A percentile compares a stretch with the other conserved stretches of the same genome.
Evolutionary conservation across 2,113 vertebrate genomes (phyloP).

Genomic region (Chitala chitala): DNA sequence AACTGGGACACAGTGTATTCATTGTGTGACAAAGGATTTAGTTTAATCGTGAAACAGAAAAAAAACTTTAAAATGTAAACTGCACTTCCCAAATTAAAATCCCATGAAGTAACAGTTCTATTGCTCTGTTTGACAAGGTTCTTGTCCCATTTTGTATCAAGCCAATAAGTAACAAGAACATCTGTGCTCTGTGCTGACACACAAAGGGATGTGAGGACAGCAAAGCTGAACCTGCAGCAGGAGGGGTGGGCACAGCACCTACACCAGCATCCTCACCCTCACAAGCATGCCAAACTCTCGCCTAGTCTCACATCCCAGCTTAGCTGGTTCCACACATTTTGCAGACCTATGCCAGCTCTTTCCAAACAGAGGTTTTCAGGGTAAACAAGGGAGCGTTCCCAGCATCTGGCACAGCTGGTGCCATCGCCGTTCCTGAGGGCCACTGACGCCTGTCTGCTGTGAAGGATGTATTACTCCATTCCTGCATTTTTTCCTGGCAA

Average conservation of each 20-base stretch:
- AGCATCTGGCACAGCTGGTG: slow-evolving; percentile 22
- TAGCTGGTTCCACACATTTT: not conserved
- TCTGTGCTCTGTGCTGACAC: too few relatives aligned
- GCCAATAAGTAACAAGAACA: too few relatives aligned
- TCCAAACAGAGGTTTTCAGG: slow-evolving; percentile 30
- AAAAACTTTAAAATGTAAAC: too few relatives aligned
- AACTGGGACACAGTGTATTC: too few relatives aligned
- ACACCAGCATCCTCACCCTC: not conserved
- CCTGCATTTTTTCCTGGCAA: not conserved
- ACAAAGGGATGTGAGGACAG: not conserved
- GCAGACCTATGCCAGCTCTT: not conserved
- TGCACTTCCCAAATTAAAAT: too few relatives aligned
- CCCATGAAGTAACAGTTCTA: too few relatives aligned
- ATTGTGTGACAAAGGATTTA: too few relatives aligned
- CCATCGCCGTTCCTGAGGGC: not conserved
- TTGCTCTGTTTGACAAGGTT: too few relatives aligned
- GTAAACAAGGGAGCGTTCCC: not conserved
- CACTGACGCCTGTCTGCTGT: slow-evolving; percentile 13
- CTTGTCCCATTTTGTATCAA: too few relatives aligned
- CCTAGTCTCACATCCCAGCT: not conserved
- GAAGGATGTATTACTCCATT: not conserved
- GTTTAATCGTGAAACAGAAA: too few relatives aligned
- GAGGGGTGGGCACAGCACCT: not conserved
- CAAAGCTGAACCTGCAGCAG: not conserved
- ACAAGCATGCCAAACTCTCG: not conserved